Evolutionary conservation across 2,888 invertebrate species (phyloP).

Genomic region (Drosophila austrosaltans): DNA sequence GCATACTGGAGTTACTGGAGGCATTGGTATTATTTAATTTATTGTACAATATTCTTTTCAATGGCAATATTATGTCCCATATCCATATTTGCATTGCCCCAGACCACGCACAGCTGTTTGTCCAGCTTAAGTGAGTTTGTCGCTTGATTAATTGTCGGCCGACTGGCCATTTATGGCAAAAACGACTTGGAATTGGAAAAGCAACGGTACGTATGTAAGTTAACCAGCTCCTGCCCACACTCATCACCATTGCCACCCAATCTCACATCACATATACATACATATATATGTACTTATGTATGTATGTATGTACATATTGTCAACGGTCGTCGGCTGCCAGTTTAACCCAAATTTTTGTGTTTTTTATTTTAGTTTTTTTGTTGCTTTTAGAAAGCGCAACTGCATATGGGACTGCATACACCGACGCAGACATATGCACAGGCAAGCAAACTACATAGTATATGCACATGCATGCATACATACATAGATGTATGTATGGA

Average conservation of each 20-base stretch:
- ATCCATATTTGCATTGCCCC: slow-evolving; percentile 39
- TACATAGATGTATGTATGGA: slow-evolving; percentile 26
- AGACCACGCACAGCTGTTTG: slow-evolving; percentile 53
- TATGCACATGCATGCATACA: slow-evolving; percentile 25
- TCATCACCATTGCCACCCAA: slow-evolving; percentile 10
- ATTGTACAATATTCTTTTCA: slow-evolving; percentile 35
- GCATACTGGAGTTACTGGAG: background rate
- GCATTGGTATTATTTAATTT: slow-evolving; percentile 31
- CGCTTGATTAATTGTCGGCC: slow-evolving; percentile 49
- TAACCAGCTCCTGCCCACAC: slow-evolving; percentile 47
- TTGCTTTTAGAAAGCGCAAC: slow-evolving; percentile 60
- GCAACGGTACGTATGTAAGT: slow-evolving; percentile 38
- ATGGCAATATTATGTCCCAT: slow-evolving; percentile 26
- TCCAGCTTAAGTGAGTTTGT: slow-evolving; percentile 21
- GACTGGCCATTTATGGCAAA: slow-evolving; percentile 49
- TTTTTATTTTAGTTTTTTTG: no score
- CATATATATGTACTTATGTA: slow-evolving; percentile 2
- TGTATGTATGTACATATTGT: slow-evolving; percentile 29
- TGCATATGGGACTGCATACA: slow-evolving; percentile 33
- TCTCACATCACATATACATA: slow-evolving; percentile 9
- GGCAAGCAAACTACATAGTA: slow-evolving; percentile 12
- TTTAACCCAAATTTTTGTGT: slow-evolving; percentile 54
- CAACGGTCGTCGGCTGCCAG: slow-evolving; percentile 44
- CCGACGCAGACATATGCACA: background rate
- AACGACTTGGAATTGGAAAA: slow-evolving; percentile 34